Evolutionary conservation across 2,888 invertebrate species (phyloP), one percentile per base, ranked within the genome.

Genomic region (Tetramorium bicarinatum): DNA sequence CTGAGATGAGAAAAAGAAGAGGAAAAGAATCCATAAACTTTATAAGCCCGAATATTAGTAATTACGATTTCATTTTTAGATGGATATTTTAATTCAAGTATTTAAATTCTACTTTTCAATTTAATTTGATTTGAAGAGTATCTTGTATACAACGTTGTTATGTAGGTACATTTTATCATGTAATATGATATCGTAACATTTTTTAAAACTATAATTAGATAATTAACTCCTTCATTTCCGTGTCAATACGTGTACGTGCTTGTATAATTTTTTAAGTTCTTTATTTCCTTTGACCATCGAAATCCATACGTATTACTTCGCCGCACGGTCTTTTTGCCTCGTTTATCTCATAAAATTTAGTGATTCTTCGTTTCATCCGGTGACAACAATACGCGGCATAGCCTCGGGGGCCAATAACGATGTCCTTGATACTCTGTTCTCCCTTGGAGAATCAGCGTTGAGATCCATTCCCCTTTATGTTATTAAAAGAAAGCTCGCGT

Each of bases 401-500:
- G 88, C 94, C 94, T 91, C 91, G 87, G 93, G 94, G 93, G 91
- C 93, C 93, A 94, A 94, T 94, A 94, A 94, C 93, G 82, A 86
- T 91, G 92, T 91, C 90, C 91, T 86, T 89, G 88, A 89, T 90
- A 90, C 83, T 38, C 34, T 61, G 85, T 87, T 82, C 84, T 85
- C 90, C 82, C 90, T 89, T 85, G 64, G 82, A 86, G 85, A 86
- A 87, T 89, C 85, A 87, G 84, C 80, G 86, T 67, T 87, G 64
- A 84, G 88, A 86, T 82, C 87, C 82, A 84, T 83, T 86, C 82
- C 82, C 82, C 49, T 71, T 79, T 86, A 62, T 87, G 77, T 54
- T 72, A 72, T 80, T 74, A 64, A 88, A 81, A 87, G 59, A 72
- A 72, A 80, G 83, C 86, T 86, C 77, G 59, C 80, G 85, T 85